Base-by-base conservation (phyloP, 2,113 vertebrate species). In the Lycaon pictus region DNA sequence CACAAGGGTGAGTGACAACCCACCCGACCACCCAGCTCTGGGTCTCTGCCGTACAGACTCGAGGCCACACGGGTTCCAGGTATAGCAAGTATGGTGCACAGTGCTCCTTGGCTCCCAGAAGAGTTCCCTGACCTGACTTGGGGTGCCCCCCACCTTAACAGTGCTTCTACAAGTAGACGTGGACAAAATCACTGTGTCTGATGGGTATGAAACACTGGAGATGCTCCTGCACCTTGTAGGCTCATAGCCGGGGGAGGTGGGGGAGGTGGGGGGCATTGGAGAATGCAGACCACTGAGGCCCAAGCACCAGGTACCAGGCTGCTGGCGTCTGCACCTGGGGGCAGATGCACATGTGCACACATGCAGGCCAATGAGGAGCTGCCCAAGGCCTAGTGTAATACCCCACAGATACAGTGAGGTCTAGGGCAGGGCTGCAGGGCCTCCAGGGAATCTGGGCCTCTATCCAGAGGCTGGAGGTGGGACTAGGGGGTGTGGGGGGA, bases 111-210 rank as follows among this genome's bases (percentile, higher is more conserved):
- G 25, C 69, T 16, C 69, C 32, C 35, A 43, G 43, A 43, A 1
- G 23, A 43, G 5, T 11, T 15, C 43, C 17, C 67, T 2, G 7
- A n/a, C 35, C 53, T 1, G 35, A 60, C 63, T 0, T 72, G 53
- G 19, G 17, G 53, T 0, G 0, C 32, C 43, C 1, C 0, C 56
- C 11, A 4, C 16, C 35, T 29, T n/a, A 0, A 2, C 1, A 11
- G 53, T 11, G 35, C 53, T 48, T 29, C 92, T 6, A 0, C 29
- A 27, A 71, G 29, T 22, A 32, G 23, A 11, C 0, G 2, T 7
- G 6, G 37, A n/a, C 1, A 0, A 27, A 13, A 16, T 2, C n/a
- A 0, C n/a, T 0, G 3, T 3, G 35, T 12, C 6, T 53, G 58
- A 27, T 0, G 60, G 58, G 60, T 8, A 20, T 12, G 37, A 48